phyloP scores from a whole-genome alignment of 2,888 invertebrate species.

The Stictocephala bisonia region DNA sequence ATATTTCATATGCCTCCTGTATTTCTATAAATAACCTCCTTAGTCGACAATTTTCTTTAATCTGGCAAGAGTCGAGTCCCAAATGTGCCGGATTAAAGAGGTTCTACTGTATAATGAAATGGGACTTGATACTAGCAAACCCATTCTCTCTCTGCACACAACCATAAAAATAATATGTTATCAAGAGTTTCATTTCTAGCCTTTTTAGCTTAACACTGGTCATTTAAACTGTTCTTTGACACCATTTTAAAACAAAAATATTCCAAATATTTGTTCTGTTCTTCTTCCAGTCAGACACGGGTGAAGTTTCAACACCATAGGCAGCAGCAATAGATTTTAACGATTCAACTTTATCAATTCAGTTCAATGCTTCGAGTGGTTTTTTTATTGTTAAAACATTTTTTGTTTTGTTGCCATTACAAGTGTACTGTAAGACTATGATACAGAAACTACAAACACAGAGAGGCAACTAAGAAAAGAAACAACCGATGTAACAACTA shows the following conservation, averaged over 20 bases:
- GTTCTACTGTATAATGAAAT: no score
- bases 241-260: conserved; percentile 32
- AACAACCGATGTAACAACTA: no score
- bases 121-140: neutral
- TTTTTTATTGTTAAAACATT: conserved; percentile 48
- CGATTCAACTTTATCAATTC: conserved; percentile 49
- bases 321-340: conserved; percentile 41
- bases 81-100: no score
- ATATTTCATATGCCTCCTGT: no score
- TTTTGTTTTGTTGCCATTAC: conserved; percentile 24
- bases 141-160: neutral
- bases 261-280: conserved; percentile 49
- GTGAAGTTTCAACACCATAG: conserved; percentile 48
- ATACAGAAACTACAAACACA: no score
- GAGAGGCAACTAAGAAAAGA: no score
- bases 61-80: no score
- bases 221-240: conserved; percentile 17
- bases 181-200: neutral
- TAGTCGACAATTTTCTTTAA: no score
- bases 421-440: no score
- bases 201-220: neutral
- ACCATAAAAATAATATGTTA: neutral
- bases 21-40: no score
- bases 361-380: conserved; percentile 49
- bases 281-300: conserved; percentile 50